Conservation (phyloP, 2,113 vertebrate genomes). For the Ascaphus truei region DNA sequence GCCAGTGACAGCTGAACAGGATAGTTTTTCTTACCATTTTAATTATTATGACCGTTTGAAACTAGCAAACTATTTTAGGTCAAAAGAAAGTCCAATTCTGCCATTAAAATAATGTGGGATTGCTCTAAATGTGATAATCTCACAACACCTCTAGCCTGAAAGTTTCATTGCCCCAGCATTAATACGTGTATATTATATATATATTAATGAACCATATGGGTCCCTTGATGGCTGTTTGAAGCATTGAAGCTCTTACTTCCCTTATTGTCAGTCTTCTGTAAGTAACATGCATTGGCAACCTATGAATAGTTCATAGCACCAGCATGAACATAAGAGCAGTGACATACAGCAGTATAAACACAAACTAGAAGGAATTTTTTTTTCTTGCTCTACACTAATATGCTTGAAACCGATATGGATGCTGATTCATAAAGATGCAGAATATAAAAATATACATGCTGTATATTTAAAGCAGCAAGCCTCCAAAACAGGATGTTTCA, state of each 20-base stretch:
- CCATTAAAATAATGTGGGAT: constrained; percentile 1
- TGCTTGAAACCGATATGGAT: too few species aligned
- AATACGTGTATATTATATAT: constrained; percentile 79
- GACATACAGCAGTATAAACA: constrained; percentile 40
- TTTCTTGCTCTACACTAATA: too few species aligned
- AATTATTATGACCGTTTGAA: too few species aligned
- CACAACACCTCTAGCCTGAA: constrained; percentile 29
- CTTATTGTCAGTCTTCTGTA: constrained; percentile 78
- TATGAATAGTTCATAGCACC: constrained; percentile 85
- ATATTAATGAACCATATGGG: constrained; percentile 72
- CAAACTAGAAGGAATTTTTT: too few species aligned
- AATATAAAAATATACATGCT: too few species aligned
- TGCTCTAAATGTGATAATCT: constrained; percentile 23
- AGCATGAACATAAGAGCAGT: constrained; percentile 64
- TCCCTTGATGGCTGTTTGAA: constrained; percentile 60
- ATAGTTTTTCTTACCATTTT: too few species aligned
- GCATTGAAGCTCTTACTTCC: constrained; percentile 69
- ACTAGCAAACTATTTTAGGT: too few species aligned
- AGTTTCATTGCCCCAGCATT: constrained; percentile 57
- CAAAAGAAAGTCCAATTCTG: not conserved
- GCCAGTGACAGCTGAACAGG: too few species aligned
- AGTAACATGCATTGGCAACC: constrained; percentile 88
- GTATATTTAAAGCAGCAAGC: too few species aligned
- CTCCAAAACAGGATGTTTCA: too few species aligned
- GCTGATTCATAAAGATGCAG: too few species aligned